These are phyloP conservation scores for Ephialtes manifestator DNA, from an alignment of 2,888 invertebrate species.

Conservation along the genomic window DNA sequence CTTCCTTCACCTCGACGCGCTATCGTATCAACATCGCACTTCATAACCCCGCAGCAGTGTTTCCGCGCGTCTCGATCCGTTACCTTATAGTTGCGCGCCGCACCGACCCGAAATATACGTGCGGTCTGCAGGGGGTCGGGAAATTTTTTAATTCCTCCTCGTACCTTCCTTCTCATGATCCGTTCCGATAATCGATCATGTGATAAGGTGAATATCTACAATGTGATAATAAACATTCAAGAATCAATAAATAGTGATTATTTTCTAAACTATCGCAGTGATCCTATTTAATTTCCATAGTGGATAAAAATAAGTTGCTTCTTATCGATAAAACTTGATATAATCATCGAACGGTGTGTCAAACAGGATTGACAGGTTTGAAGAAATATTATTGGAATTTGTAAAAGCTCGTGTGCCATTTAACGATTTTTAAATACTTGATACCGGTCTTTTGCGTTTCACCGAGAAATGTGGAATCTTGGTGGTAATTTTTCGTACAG, in stretches of 20 bases:
- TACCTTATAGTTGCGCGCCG: slow-evolving; percentile 70
- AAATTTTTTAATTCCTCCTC: slow-evolving; percentile 37
- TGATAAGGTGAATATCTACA: not conserved
- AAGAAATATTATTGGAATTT: not conserved
- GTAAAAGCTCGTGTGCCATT: not conserved
- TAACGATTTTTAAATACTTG: not conserved
- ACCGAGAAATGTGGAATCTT: not conserved
- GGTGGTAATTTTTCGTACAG: not conserved
- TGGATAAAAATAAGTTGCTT: not conserved
- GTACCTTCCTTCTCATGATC: not conserved
- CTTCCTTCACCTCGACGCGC: slow-evolving; percentile 76
- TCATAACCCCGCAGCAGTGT: slow-evolving; percentile 82
- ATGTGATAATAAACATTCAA: slow-evolving; percentile 38
- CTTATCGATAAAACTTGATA: not conserved
- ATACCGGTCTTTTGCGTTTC: not conserved
- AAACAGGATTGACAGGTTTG: not conserved
- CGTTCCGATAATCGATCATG: not conserved
- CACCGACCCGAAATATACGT: slow-evolving; percentile 40
- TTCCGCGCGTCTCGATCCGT: slow-evolving; percentile 81
- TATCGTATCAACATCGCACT: slow-evolving; percentile 83
- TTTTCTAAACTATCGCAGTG: not conserved
- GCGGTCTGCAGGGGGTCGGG: slow-evolving; percentile 5
- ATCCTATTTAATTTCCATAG: not conserved
- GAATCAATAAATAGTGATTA: not conserved
- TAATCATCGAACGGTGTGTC: not conserved